These are phyloP conservation scores for Clarias magur DNA, from an alignment of 2,113 vertebrate species.

Conservation along the genomic window DNA sequence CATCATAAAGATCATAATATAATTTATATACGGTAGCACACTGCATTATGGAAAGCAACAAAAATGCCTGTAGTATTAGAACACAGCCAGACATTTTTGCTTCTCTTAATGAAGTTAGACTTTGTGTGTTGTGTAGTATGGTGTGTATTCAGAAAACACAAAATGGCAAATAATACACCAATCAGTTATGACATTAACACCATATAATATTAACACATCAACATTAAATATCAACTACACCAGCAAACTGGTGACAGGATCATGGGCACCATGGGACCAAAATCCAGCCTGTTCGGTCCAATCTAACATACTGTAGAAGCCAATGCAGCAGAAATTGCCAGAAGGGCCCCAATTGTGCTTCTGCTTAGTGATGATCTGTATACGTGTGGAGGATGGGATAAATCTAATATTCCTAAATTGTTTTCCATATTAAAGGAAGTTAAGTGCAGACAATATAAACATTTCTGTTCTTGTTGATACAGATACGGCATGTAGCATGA, in stretches of 20 bases:
- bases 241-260: too few relatives aligned
- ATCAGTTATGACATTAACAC: too few relatives aligned
- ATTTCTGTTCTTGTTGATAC: background rate
- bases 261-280: too few relatives aligned
- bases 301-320: too few relatives aligned
- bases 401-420: background rate
- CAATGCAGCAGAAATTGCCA: too few relatives aligned
- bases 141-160: background rate
- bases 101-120: background rate
- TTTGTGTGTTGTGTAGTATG: background rate
- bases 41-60: background rate
- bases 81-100: background rate
- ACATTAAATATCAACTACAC: too few relatives aligned
- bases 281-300: too few relatives aligned
- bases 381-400: background rate
- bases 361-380: background rate
- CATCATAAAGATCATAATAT: too few relatives aligned
- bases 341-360: too few relatives aligned
- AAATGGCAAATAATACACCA: background rate
- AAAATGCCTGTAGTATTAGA: constrained; percentile 5
- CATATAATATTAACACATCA: too few relatives aligned
- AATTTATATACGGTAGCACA: background rate
- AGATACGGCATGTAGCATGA: background rate
- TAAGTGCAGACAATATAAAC: background rate
- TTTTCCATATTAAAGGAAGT: background rate